A percentile compares a stretch with the other conserved stretches of the same genome.
phyloP scores from a whole-genome alignment of 37 sponge, comb jelly and placozoan genomes.

The Chondrosia reniformis region DNA sequence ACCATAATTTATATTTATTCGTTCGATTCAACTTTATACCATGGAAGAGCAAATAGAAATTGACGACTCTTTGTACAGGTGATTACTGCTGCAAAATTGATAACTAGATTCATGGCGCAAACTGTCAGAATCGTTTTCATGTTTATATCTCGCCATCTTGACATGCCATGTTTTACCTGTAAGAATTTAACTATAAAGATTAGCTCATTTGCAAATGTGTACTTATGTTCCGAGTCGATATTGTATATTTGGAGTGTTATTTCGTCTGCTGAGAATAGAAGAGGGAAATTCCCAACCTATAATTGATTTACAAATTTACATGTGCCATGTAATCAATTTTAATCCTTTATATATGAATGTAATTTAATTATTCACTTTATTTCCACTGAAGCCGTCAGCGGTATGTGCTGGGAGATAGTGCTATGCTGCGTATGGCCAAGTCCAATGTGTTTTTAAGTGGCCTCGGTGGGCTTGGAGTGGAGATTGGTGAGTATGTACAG shows the following conservation, averaged over 20 bases:
- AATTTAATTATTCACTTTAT: background rate
- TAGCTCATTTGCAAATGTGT: background rate
- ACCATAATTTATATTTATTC: too few species aligned
- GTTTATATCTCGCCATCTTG: too few species aligned
- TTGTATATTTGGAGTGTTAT: too few species aligned
- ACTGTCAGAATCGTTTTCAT: too few species aligned
- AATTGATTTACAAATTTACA: background rate
- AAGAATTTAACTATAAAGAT: background rate
- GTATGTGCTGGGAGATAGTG: conserved; percentile 89
- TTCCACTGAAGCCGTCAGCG: conserved; percentile 79
- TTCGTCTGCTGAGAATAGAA: too few species aligned
- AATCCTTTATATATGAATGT: background rate
- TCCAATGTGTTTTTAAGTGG: conserved; percentile 83
- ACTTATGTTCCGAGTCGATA: background rate
- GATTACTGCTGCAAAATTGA: background rate
- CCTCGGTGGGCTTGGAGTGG: conserved; percentile 84
- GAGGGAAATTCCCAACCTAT: background rate
- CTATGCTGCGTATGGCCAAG: conserved; percentile 82
- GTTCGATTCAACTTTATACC: background rate
- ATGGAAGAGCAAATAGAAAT: conserved; percentile 48
- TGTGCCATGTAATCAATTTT: background rate
- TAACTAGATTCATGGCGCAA: too few species aligned
- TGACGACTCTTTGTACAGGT: conserved; percentile 88
- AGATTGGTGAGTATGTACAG: conserved; percentile 52
- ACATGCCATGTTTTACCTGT: too few species aligned